Evolutionary conservation across 2,113 vertebrate genomes (phyloP).

Genomic region (Psammodynastes pulverulentus): DNA sequence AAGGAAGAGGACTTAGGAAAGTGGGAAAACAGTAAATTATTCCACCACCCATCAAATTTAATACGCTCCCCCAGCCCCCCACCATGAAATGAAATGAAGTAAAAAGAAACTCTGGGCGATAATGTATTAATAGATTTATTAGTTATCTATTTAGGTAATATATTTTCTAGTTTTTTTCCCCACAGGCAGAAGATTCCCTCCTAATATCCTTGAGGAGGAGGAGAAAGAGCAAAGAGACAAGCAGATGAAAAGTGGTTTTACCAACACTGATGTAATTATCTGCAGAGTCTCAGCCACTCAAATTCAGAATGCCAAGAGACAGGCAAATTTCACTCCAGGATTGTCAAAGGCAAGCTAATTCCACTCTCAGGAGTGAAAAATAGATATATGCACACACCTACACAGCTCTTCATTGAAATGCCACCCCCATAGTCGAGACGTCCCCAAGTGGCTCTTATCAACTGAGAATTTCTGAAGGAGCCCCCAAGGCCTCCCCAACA

Average conservation of each 20-base stretch:
- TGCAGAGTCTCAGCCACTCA: not conserved
- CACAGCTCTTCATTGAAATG: not conserved
- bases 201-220: not conserved
- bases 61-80: not conserved
- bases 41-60: not conserved
- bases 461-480: not conserved
- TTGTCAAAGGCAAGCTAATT: not conserved
- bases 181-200: not conserved
- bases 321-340: not conserved
- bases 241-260: not conserved
- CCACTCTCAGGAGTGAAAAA: not conserved
- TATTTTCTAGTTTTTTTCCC: not conserved
- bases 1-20: not conserved
- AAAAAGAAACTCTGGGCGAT: not conserved
- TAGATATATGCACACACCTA: not conserved
- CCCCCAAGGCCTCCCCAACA: not conserved
- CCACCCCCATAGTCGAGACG: not conserved
- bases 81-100: not conserved
- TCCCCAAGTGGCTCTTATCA: not conserved
- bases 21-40: not conserved
- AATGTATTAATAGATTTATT: not conserved
- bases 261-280: not conserved
- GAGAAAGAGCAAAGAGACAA: not conserved
- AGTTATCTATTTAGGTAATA: not conserved
- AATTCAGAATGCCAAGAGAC: not conserved